Evolutionary conservation across 1,140 invertebrate species (phyloP), one percentile per base, ranked within the genome.

Genomic region (Saccostrea echinata): DNA sequence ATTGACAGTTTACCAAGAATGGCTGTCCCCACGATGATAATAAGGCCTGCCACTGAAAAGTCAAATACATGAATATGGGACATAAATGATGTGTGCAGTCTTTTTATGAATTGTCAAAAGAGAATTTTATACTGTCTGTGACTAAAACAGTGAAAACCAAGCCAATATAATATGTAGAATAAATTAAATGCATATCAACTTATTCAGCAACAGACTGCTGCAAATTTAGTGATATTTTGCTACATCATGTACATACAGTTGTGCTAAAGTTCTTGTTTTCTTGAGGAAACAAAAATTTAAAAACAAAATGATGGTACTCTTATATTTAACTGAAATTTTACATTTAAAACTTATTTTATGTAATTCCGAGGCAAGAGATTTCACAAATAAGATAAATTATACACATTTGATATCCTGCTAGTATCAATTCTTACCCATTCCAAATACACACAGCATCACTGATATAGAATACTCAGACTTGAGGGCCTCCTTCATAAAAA

Each of bases 381-480:
- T 80, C 27, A 21, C 18, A 30, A 27, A 24, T 24, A 13, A 76
- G 3, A 76, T 18, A 53, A n/a, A 43, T 21, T 82, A 11, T n/a
- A n/a, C 35, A 82, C 4, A 27, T 82, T 27, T 43, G 43, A 82
- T 11, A 52, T 21, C 35, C 6, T 16, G 11, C 33, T 16, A 51
- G 16, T 18, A 30, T 3, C 84, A 13, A 33, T 52, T 88, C 90
- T 89, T 90, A 93, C 92, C 92, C 71, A 93, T 92, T 55, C 92
- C 92, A 91, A 93, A 92, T 13, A 93, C 90, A 90, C 92, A 93
- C 27, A 93, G 86, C 92, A 93, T 93, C 21, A 93, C 91, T 16
- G 92, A 91, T 82, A 92, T 90, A 24, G 91, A 91, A 84, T 92
- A 89, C 76, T 91, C 84, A 51, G 91, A 90, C 35, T 89, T 53